These are phyloP conservation scores for Reticulitermes speratus DNA, from an alignment of 1,140 invertebrate genomes.

Conservation along the genomic window DNA sequence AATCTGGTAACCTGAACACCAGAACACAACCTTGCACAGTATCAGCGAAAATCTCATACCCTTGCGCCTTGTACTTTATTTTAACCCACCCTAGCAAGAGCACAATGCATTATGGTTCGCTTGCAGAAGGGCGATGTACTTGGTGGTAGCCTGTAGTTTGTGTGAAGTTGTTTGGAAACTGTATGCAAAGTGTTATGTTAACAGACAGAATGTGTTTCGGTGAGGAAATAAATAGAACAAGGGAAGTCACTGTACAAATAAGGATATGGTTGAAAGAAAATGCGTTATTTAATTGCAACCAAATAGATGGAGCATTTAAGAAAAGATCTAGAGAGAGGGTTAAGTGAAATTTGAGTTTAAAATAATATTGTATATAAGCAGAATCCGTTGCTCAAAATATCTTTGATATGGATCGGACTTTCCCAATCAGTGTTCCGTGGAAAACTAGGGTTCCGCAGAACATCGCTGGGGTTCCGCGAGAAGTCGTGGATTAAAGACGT, in stretches of 20 bases:
- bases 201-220: not conserved
- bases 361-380: too few relatives aligned
- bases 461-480: too few relatives aligned
- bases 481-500: too few relatives aligned
- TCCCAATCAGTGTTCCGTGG: too few relatives aligned
- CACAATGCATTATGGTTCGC: not conserved
- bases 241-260: too few relatives aligned
- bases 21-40: not conserved
- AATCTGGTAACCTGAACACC: not conserved
- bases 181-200: not conserved
- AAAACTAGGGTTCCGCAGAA: too few relatives aligned
- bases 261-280: not conserved
- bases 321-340: not conserved
- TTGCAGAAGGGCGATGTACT: not conserved
- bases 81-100: not conserved
- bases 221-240: too few relatives aligned
- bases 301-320: not conserved
- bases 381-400: too few relatives aligned
- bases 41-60: not conserved
- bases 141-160: not conserved
- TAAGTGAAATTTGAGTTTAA: too few relatives aligned
- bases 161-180: not conserved
- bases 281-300: not conserved
- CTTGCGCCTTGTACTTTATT: not conserved
- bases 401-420: too few relatives aligned